These are phyloP conservation scores for Synanceia verrucosa DNA, from an alignment of 2,797 vertebrate genomes.

Conservation along the genomic window DNA sequence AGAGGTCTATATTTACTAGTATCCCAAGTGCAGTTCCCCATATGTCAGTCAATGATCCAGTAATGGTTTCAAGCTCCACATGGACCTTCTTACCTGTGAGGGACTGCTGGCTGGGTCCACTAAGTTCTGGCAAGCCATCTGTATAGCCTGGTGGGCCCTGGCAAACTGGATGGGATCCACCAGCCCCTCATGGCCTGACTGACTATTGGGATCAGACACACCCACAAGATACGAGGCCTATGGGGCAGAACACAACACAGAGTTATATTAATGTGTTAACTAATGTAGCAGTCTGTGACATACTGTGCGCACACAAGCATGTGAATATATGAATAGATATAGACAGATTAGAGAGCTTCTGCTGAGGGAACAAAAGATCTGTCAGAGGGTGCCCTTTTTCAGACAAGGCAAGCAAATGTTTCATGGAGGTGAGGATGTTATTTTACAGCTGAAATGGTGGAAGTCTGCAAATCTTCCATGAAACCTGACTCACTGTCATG, in stretches of 20 bases:
- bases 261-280: neutral
- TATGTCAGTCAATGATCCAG: neutral
- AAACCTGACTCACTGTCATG: constrained; percentile 9
- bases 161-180: constrained; percentile 99
- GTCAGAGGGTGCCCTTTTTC: constrained; percentile 23
- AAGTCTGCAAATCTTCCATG: constrained; percentile 30
- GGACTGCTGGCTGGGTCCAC: constrained; percentile 97
- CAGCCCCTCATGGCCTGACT: constrained; percentile 96
- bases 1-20: constrained; percentile 8
- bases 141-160: constrained; percentile 96
- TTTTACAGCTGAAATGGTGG: constrained; percentile 18
- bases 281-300: constrained; percentile 2
- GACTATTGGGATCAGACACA: constrained; percentile 97
- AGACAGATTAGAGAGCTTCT: neutral
- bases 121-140: constrained; percentile 98
- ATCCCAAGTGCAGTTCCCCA: neutral
- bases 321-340: constrained; percentile 1
- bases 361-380: constrained; percentile 16
- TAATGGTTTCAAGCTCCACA: neutral
- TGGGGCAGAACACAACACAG: constrained; percentile 32
- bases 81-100: constrained; percentile 87
- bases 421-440: constrained; percentile 4
- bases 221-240: constrained; percentile 97
- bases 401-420: constrained; percentile 22
- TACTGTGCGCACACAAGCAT: neutral